Percentiles rank a stretch among this genome's conserved stretches.
Conservation (phyloP, 2,113 vertebrate genomes). For the Gopherus evgoodei region DNA sequence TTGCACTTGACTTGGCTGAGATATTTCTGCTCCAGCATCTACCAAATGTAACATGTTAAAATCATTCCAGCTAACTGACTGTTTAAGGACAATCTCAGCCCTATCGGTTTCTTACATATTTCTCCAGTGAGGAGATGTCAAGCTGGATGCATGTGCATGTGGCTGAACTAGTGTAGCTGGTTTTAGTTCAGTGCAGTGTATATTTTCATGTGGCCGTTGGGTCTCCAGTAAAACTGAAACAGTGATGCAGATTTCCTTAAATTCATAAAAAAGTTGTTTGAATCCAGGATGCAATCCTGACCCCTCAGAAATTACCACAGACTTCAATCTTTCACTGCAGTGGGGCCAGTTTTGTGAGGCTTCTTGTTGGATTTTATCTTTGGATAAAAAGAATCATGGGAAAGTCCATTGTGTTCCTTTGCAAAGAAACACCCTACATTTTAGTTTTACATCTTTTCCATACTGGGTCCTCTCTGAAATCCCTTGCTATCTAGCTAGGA, state of each 20-base stretch:
- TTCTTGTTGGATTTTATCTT: not conserved
- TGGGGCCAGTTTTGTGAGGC: not conserved
- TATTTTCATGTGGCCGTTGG: not conserved
- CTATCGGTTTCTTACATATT: not conserved
- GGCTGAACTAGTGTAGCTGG: not conserved
- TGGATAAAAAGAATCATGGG: not conserved
- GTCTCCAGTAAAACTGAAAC: not conserved
- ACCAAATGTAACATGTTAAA: not conserved
- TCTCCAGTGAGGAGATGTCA: not conserved
- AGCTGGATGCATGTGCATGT: not conserved
- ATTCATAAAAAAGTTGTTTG: not conserved
- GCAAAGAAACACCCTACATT: not conserved
- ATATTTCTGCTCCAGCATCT: not conserved
- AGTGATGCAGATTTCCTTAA: not conserved
- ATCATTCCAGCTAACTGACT: not conserved
- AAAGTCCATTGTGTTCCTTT: not conserved
- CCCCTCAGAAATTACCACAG: not conserved
- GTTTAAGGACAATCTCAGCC: not conserved
- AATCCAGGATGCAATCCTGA: not conserved
- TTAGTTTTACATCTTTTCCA: no score
- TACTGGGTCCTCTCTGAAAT: no score
- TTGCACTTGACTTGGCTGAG: not conserved
- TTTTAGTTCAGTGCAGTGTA: not conserved
- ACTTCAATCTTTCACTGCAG: not conserved
- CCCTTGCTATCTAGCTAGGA: no score